Evolutionary conservation across 2,888 invertebrate species (phyloP).

Genomic region (Cremastinae sp.): DNA sequence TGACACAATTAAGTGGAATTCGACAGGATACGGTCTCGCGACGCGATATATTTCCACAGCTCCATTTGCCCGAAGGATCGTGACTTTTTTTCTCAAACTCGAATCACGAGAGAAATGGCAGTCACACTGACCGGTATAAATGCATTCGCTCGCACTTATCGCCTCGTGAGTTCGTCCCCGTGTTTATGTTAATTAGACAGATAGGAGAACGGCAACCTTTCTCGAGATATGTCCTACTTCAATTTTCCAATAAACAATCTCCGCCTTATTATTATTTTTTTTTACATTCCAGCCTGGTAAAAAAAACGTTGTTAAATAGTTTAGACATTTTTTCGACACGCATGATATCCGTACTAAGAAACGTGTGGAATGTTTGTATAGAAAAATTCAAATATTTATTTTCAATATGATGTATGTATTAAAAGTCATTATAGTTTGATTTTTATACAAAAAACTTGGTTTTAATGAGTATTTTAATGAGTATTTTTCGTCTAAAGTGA

Average conservation of each 20-base stretch:
- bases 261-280: no score
- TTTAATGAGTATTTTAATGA: no score
- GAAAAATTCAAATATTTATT: no score
- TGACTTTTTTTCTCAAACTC: slow-evolving; percentile 28
- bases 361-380: no score
- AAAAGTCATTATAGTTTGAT: no score
- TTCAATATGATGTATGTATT: no score
- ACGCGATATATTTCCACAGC: slow-evolving; percentile 7
- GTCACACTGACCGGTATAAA: slow-evolving; percentile 36
- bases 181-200: slow-evolving; percentile 59
- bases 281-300: neutral
- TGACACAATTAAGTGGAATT: slow-evolving; percentile 42
- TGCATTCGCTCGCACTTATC: slow-evolving; percentile 55
- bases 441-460: no score
- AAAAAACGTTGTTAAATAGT: neutral
- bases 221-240: slow-evolving; percentile 34
- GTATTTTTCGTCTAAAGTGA: no score
- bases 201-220: slow-evolving; percentile 35
- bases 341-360: no score
- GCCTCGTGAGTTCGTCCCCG: slow-evolving; percentile 47
- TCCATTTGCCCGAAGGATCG: slow-evolving; percentile 23
- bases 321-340: no score
- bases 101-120: neutral
- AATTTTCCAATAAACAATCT: slow-evolving; percentile 34
- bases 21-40: slow-evolving; percentile 34